Conservation (phyloP, 1,140 invertebrate species). For the Drosophila parabipectinata region DNA sequence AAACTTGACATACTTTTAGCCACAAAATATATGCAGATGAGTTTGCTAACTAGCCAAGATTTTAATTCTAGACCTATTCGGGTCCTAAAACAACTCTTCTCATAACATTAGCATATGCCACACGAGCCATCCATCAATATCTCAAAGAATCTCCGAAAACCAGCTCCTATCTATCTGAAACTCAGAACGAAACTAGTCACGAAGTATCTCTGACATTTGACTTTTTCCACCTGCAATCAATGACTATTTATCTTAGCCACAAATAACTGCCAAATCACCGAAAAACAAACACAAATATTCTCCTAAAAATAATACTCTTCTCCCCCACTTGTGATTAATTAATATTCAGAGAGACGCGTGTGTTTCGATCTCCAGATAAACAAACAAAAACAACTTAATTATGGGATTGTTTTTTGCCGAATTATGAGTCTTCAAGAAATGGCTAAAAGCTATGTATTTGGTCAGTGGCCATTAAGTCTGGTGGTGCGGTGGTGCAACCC, state of each 20-base stretch:
- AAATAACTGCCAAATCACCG: constrained; percentile 55
- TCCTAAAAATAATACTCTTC: constrained; percentile 10
- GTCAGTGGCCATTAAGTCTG: constrained; percentile 69
- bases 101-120: constrained; percentile 20
- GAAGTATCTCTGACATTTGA: constrained; percentile 54
- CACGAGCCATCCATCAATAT: constrained; percentile 53
- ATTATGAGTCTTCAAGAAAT: constrained; percentile 56
- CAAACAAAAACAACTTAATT: constrained; percentile 70
- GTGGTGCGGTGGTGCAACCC: constrained; percentile 68
- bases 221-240: constrained; percentile 46
- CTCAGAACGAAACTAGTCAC: constrained; percentile 52
- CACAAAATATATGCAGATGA: background rate
- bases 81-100: background rate
- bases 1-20: constrained; percentile 9
- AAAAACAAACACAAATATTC: constrained; percentile 56
- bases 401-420: constrained; percentile 56
- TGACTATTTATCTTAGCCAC: constrained; percentile 42
- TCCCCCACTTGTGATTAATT: constrained; percentile 52
- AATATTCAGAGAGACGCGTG: constrained; percentile 55
- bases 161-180: constrained; percentile 20
- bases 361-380: constrained; percentile 35
- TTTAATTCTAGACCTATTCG: background rate
- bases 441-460: constrained; percentile 62
- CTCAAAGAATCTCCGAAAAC: constrained; percentile 24
- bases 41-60: constrained; percentile 6